Evolutionary conservation across 2,888 invertebrate species (phyloP).

Genomic region (Aproaerema taeniolella): DNA sequence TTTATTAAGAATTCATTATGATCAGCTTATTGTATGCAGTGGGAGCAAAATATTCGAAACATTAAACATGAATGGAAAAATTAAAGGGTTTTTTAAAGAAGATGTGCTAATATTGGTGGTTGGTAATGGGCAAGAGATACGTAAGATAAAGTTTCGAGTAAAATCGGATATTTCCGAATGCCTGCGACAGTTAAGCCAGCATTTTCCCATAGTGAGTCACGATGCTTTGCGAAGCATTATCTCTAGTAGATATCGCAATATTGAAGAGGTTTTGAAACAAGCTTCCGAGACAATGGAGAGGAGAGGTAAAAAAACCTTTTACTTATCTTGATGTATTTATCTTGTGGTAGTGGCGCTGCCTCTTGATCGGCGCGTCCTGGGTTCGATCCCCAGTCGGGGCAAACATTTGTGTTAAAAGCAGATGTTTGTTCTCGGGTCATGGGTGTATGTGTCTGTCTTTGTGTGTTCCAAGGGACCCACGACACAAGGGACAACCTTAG

Average conservation of each 20-base stretch:
- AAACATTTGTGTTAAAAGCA: no score
- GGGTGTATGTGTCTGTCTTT: no score
- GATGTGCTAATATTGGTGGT: conserved; percentile 50
- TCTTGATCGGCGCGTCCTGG: no score
- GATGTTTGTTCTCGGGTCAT: no score
- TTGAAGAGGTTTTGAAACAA: conserved; percentile 42
- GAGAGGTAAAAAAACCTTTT: conserved; percentile 35
- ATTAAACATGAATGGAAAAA: conserved; percentile 44
- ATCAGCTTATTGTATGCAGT: conserved; percentile 47
- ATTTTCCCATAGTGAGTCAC: conserved; percentile 45
- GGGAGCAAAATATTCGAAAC: conserved; percentile 49
- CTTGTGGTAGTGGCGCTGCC: no score
- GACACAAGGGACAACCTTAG: no score
- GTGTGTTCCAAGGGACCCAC: no score
- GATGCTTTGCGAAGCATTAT: conserved; percentile 17
- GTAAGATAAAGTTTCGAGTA: conserved; percentile 60
- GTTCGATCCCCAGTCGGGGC: no score
- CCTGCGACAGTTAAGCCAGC: conserved; percentile 34
- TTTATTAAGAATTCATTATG: conserved; percentile 43
- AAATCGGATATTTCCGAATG: conserved; percentile 32
- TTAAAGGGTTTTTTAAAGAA: conserved; percentile 56
- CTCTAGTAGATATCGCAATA: conserved; percentile 32
- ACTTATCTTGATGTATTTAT: no score
- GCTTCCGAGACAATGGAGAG: conserved; percentile 29
- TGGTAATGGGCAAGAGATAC: conserved; percentile 28